phyloP scores from a whole-genome alignment of 1,140 invertebrate genomes.

The Odontomachus brunneus region DNA sequence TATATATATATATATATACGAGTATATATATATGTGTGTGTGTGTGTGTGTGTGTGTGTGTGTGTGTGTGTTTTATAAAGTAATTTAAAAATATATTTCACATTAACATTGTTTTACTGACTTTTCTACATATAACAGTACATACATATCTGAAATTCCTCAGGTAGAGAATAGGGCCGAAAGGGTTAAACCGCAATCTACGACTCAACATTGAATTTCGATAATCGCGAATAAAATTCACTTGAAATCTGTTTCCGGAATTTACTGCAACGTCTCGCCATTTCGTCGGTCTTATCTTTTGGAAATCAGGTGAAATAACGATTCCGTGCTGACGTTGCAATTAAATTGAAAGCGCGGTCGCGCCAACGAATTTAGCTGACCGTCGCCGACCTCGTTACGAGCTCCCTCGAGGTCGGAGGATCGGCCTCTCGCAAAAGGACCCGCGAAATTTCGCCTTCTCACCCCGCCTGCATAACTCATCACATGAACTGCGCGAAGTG shows the following conservation, averaged over 20 bases:
- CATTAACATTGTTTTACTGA: too few species aligned
- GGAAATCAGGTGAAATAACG: constrained; percentile 5
- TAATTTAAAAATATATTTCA: too few species aligned
- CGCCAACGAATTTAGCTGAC: constrained; percentile 44
- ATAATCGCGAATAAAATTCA: neutral
- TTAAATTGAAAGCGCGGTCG: constrained; percentile 39
- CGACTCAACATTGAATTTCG: too few species aligned
- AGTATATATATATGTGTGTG: too few species aligned
- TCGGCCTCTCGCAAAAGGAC: constrained; percentile 59
- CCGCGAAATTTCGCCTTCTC: constrained; percentile 74
- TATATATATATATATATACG: too few species aligned
- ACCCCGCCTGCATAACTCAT: constrained; percentile 63
- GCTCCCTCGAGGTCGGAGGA: constrained; percentile 57
- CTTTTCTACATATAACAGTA: too few species aligned
- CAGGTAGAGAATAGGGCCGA: too few species aligned
- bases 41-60: too few species aligned
- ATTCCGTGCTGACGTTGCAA: neutral
- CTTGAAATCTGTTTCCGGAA: neutral
- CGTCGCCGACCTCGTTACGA: constrained; percentile 55
- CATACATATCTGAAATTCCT: too few species aligned
- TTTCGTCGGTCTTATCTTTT: constrained; percentile 1
- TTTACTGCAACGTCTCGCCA: neutral
- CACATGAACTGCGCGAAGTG: constrained; percentile 75
- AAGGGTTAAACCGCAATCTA: too few species aligned
- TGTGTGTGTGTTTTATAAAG: too few species aligned